phyloP scores from a whole-genome alignment of 2,797 vertebrate genomes.

The Furcifer pardalis region DNA sequence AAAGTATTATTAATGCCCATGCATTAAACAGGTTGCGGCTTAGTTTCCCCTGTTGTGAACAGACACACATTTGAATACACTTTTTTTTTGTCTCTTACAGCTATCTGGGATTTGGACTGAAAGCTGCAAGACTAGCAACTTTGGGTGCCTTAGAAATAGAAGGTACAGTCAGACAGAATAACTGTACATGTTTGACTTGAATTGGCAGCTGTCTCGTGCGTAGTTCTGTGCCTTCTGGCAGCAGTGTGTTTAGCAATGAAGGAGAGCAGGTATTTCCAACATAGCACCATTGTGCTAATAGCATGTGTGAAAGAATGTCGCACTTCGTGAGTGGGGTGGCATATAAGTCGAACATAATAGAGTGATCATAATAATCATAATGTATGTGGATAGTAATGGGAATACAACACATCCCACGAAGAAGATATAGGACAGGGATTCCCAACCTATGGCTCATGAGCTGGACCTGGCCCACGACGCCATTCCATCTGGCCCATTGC shows the following conservation, averaged over 20 bases:
- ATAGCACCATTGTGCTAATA: background rate
- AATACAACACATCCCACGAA: background rate
- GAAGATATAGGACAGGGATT: background rate
- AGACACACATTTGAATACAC: background rate
- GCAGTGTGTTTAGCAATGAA: conserved; percentile 25
- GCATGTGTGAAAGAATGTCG: background rate
- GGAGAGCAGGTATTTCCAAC: background rate
- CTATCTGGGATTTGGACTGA: conserved; percentile 95
- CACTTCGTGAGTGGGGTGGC: too few species aligned
- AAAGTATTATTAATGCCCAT: background rate
- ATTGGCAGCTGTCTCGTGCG: background rate
- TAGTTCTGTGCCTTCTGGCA: conserved; percentile 11
- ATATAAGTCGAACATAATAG: too few species aligned
- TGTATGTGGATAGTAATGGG: background rate
- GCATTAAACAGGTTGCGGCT: background rate
- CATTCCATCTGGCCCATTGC: too few species aligned
- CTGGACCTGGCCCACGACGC: too few species aligned
- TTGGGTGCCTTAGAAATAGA: conserved; percentile 90
- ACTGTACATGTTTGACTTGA: background rate
- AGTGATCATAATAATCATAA: too few species aligned
- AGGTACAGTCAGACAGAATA: conserved; percentile 77
- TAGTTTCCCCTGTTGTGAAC: background rate
- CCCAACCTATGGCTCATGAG: too few species aligned
- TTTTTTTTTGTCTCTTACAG: conserved; percentile 71
- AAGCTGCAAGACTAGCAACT: conserved; percentile 89